Percentiles rank a stretch among this genome's conserved stretches.
These are phyloP conservation scores for Linnaemya tessellans DNA, from an alignment of 2,888 invertebrate species.

Conservation along the genomic window DNA sequence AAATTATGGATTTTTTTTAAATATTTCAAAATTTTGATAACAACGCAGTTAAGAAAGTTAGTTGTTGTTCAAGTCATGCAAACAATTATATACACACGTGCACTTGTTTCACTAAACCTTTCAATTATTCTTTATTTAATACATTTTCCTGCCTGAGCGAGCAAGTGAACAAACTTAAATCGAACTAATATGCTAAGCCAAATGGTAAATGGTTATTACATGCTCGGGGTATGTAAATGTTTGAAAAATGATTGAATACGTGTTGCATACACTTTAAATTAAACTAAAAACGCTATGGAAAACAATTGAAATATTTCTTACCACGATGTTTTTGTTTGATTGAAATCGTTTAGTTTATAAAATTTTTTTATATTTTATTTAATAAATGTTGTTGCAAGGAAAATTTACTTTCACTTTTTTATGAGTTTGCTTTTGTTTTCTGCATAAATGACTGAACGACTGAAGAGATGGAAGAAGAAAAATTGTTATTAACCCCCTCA, in stretches of 20 bases:
- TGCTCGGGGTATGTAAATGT: not conserved
- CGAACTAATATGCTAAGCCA: not conserved
- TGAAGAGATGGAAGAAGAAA: constrained; percentile 6
- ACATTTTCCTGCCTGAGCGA: constrained; percentile 2
- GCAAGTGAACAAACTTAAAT: constrained; percentile 12
- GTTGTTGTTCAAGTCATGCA: too few relatives aligned
- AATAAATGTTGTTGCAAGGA: constrained; percentile 26
- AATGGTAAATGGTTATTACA: not conserved
- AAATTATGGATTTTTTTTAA: too few relatives aligned
- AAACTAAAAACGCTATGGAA: constrained; percentile 29
- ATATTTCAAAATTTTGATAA: too few relatives aligned
- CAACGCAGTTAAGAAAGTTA: too few relatives aligned
- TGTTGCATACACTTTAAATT: constrained; percentile 37
- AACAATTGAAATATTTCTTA: constrained; percentile 18
- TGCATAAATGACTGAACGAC: constrained; percentile 41
- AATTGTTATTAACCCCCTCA: constrained; percentile 1
- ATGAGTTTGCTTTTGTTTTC: constrained; percentile 61
- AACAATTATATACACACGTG: not conserved
- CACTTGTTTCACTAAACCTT: not conserved
- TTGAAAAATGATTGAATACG: constrained; percentile 32
- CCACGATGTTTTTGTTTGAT: not conserved
- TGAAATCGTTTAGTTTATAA: constrained; percentile 39
- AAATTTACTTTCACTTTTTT: constrained; percentile 61
- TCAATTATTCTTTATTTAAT: constrained; percentile 27
- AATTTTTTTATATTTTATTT: constrained; percentile 46